Evolutionary conservation across 2,113 vertebrate species (phyloP).

Genomic region (Thamnaconus septentrionalis): DNA sequence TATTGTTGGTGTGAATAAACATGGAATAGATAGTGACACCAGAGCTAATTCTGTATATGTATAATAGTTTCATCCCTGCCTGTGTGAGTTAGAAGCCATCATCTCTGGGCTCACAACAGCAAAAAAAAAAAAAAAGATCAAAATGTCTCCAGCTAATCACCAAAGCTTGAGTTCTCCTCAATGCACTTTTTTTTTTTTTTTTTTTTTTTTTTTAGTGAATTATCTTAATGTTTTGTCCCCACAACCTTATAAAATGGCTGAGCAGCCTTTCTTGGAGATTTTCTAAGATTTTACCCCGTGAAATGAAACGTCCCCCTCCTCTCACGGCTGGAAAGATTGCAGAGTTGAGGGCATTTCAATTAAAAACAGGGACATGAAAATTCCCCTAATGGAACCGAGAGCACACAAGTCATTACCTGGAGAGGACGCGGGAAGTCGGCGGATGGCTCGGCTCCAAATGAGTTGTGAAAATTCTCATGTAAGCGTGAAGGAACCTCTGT

Average conservation of each 20-base stretch:
- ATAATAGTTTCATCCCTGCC: conserved; percentile 1
- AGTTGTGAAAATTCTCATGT: conserved; percentile 15
- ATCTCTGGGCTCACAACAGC: conserved; percentile 3
- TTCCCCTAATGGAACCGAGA: not conserved
- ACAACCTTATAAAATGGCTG: conserved; percentile 5
- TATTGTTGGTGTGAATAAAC: conserved; percentile 25
- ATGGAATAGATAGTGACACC: conserved; percentile 23
- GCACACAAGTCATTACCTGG: conserved; percentile 42
- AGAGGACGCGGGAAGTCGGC: conserved; percentile 23
- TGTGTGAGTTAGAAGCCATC: not conserved
- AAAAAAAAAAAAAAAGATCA: not conserved
- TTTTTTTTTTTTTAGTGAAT: not conserved
- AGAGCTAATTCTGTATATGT: conserved; percentile 8
- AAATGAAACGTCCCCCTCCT: not conserved
- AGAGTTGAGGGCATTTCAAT: conserved; percentile 40
- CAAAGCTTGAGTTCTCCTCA: not conserved
- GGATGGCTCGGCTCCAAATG: conserved; percentile 22
- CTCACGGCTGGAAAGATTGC: conserved; percentile 16
- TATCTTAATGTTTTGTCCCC: not conserved
- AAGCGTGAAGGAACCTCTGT: conserved; percentile 10
- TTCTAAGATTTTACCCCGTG: conserved; percentile 17
- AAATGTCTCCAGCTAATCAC: not conserved
- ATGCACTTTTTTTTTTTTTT: not conserved
- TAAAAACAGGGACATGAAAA: conserved; percentile 23
- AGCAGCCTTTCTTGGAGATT: conserved; percentile 29